These are phyloP conservation scores for Laticauda laticaudata DNA, from an alignment of 2,113 vertebrate genomes.

Conservation along the genomic window DNA sequence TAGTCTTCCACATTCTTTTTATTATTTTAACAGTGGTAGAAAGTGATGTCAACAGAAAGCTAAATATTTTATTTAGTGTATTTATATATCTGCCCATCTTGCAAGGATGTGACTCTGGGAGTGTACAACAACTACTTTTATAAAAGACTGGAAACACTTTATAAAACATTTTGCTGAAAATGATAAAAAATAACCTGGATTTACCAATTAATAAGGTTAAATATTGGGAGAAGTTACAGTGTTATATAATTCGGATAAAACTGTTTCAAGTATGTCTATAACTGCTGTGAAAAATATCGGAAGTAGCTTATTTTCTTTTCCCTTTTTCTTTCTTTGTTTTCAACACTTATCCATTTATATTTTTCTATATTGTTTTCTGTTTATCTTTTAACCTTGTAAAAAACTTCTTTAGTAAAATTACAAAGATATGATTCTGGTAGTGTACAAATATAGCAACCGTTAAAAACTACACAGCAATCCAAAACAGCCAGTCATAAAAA, in stretches of 20 bases:
- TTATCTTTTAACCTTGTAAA: background rate
- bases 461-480: background rate
- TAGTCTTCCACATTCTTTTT: background rate
- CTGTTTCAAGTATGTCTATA: background rate
- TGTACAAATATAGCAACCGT: background rate
- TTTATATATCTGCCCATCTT: background rate
- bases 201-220: background rate
- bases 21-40: constrained; percentile 16
- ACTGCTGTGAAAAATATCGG: background rate
- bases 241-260: background rate
- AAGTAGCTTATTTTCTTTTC: background rate
- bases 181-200: background rate
- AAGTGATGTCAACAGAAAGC: background rate
- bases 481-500: background rate
- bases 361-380: background rate
- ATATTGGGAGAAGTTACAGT: background rate
- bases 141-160: background rate
- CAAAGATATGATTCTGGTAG: background rate
- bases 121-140: background rate
- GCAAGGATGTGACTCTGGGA: background rate
- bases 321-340: background rate
- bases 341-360: background rate
- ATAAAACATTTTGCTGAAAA: background rate
- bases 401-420: background rate
- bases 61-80: background rate